Evolutionary conservation across 2,888 invertebrate genomes (phyloP).

Genomic region (Eilema depressum): DNA sequence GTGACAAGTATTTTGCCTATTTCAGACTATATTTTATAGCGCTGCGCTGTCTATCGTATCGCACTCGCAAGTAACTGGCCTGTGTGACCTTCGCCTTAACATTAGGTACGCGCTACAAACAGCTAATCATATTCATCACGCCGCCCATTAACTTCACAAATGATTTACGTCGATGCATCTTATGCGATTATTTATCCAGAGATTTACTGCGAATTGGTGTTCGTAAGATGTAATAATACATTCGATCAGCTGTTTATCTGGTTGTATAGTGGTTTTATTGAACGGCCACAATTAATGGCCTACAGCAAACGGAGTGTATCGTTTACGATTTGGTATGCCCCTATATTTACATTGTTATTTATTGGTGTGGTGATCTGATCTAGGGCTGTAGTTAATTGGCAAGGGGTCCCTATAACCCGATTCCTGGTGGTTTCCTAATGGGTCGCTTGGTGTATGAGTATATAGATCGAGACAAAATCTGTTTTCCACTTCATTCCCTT

Average conservation of each 20-base stretch:
- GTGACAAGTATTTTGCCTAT: no score
- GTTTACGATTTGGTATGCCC: background rate
- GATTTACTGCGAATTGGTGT: constrained; percentile 34
- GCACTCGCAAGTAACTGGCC: background rate
- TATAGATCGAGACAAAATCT: no score
- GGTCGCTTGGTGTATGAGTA: no score
- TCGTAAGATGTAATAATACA: constrained; percentile 18
- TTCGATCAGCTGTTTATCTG: constrained; percentile 19
- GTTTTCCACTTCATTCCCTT: no score
- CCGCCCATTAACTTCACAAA: constrained; percentile 36
- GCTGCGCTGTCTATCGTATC: background rate
- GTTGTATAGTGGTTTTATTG: background rate
- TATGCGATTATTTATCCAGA: constrained; percentile 37
- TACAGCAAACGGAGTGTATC: background rate
- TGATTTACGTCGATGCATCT: constrained; percentile 41
- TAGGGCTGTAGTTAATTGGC: no score
- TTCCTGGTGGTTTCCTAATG: no score
- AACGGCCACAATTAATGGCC: background rate
- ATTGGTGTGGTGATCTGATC: no score
- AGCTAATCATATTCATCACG: constrained; percentile 41
- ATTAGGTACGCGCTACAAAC: constrained; percentile 31
- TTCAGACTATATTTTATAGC: no score
- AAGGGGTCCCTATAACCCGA: no score
- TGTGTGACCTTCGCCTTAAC: constrained; percentile 9
- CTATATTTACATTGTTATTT: no score